A percentile compares a stretch with the other conserved stretches of the same genome.
Evolutionary conservation across 2,113 vertebrate genomes (phyloP).

Genomic region (Parus major): DNA sequence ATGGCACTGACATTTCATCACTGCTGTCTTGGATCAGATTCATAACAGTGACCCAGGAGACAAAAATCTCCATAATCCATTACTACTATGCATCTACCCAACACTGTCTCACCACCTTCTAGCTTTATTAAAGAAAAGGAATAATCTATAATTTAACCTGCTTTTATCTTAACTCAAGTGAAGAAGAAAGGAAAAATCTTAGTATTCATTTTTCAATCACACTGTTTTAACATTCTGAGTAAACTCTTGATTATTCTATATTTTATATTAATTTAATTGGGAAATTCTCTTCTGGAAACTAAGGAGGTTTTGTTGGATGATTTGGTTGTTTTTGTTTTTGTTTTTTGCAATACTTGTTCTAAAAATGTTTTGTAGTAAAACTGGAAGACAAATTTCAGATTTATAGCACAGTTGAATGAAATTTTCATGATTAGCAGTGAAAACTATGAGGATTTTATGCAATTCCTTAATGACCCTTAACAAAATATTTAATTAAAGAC

Average conservation of each 20-base stretch:
- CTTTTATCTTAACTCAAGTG: conserved; percentile 26
- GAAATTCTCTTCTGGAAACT: conserved; percentile 34
- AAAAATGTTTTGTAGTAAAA: conserved; percentile 8
- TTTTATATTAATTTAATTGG: conserved; percentile 51
- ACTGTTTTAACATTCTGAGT: conserved; percentile 7
- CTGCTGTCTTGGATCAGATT: conserved; percentile 17
- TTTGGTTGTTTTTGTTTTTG: background rate
- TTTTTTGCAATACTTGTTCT: background rate
- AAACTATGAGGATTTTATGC: background rate
- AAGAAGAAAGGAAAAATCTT: background rate
- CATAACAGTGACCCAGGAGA: conserved; percentile 29
- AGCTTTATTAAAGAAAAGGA: background rate
- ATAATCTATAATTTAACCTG: conserved; percentile 4
- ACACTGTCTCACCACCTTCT: background rate
- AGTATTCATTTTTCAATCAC: background rate
- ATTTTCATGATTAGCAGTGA: background rate
- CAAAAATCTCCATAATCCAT: conserved; percentile 29
- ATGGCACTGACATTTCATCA: background rate
- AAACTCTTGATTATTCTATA: conserved; percentile 56
- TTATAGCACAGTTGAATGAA: background rate
- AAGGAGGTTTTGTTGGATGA: background rate
- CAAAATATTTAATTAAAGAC: conserved; percentile 19
- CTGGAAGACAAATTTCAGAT: conserved; percentile 26
- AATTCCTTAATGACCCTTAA: conserved; percentile 11
- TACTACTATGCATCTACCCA: background rate